Evolutionary conservation across 2,113 vertebrate genomes (phyloP).

Genomic region (Lophius piscatorius): DNA sequence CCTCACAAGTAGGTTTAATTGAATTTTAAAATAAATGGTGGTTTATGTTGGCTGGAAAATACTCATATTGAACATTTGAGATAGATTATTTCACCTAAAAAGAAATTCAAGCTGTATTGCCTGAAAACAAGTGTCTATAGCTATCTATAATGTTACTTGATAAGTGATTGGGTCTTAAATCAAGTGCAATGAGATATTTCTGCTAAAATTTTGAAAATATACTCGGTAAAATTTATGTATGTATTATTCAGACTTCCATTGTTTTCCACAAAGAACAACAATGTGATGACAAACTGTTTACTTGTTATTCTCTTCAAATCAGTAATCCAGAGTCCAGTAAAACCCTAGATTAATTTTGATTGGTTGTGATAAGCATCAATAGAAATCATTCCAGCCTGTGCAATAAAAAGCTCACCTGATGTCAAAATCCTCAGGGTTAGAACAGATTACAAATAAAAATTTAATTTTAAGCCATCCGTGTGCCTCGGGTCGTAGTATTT

Average conservation of each 20-base stretch:
- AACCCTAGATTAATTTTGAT: not conserved
- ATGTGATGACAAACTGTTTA: not conserved
- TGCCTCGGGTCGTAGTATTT: conserved; percentile 25
- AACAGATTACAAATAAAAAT: no score
- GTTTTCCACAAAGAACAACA: not conserved
- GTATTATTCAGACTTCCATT: not conserved
- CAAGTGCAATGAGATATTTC: no score
- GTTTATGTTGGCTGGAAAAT: no score
- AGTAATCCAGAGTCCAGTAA: not conserved
- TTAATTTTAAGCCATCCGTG: conserved; percentile 9
- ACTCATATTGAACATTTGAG: no score
- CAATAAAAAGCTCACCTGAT: conserved; percentile 21
- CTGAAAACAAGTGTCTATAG: no score
- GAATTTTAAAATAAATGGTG: conserved; percentile 26
- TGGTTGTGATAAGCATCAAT: not conserved
- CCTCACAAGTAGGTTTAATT: conserved; percentile 35
- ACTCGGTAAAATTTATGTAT: no score
- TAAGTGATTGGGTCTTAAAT: no score
- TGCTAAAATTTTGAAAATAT: no score
- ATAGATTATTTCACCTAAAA: no score
- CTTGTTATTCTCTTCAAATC: not conserved
- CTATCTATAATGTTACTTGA: no score
- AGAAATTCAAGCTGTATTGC: no score
- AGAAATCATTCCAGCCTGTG: not conserved
- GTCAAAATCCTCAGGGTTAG: no score